A percentile compares a stretch with the other conserved stretches of the same genome.
phyloP scores from a whole-genome alignment of 1,140 invertebrate species.

The Drosophila littoralis region DNA sequence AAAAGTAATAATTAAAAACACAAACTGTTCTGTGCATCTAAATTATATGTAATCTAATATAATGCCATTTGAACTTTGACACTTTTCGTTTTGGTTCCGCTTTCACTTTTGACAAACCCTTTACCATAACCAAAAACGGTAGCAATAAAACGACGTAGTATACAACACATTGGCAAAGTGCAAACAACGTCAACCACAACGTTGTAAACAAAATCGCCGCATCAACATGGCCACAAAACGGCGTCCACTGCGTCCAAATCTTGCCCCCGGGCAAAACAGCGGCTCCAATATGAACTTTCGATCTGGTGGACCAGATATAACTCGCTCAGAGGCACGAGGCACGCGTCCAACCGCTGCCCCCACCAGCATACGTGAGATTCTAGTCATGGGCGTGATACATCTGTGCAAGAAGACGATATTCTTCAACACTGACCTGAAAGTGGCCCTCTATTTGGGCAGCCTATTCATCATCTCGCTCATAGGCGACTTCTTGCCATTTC shows the following conservation, averaged over 20 bases:
- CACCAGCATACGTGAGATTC: constrained; percentile 91
- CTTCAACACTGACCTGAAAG: constrained; percentile 93
- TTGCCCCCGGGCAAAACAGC: constrained; percentile 14
- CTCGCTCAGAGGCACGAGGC: constrained; percentile 68
- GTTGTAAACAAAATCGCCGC: background rate
- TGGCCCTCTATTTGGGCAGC: constrained; percentile 92
- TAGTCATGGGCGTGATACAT: constrained; percentile 93
- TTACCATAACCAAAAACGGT: constrained; percentile 68
- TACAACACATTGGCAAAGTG: constrained; percentile 13
- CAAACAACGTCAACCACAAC: constrained; percentile 1
- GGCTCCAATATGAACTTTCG: constrained; percentile 82
- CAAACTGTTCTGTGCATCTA: background rate
- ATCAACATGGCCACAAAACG: constrained; percentile 74
- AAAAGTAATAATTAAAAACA: constrained; percentile 3
- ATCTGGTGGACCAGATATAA: constrained; percentile 73
- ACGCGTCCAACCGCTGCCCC: constrained; percentile 92
- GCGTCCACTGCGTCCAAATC: constrained; percentile 68
- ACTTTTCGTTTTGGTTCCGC: constrained; percentile 37
- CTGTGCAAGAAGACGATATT: constrained; percentile 94
- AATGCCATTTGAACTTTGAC: constrained; percentile 62
- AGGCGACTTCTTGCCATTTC: constrained; percentile 91
- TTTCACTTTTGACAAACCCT: constrained; percentile 56
- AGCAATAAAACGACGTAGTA: constrained; percentile 48
- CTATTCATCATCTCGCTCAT: constrained; percentile 94
- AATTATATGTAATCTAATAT: background rate